Evolutionary conservation across 2,113 vertebrate genomes (phyloP).

Genomic region (Zosterops pallidus): DNA sequence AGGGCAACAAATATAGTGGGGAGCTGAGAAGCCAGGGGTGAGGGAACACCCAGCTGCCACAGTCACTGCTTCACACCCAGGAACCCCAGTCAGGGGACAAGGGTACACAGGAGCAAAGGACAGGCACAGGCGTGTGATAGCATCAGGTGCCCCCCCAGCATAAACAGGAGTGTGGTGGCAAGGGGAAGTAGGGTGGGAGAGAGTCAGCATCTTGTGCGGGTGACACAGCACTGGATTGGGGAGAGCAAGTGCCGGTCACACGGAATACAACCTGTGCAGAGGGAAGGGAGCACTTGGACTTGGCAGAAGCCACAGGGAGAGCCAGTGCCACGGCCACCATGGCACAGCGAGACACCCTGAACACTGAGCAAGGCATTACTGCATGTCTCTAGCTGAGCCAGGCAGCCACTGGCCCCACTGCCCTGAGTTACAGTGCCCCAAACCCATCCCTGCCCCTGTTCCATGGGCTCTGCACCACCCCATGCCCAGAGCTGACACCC

Average conservation of each 20-base stretch:
- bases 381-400: fast-evolving
- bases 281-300: not conserved
- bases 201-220: slow-evolving; percentile 30
- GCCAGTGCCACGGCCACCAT: fast-evolving
- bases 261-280: fast-evolving
- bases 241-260: fast-evolving
- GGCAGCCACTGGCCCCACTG: not conserved
- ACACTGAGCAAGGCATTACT: fast-evolving
- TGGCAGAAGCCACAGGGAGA: too few relatives aligned
- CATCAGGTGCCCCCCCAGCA: fast-evolving
- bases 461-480: not conserved
- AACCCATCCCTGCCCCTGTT: not conserved
- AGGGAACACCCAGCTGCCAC: not conserved
- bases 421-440: fast-evolving
- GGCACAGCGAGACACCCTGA: not conserved
- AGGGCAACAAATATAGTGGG: not conserved
- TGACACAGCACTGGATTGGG: not conserved
- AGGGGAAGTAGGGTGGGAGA: not conserved
- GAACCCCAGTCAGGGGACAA: not conserved
- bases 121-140: fast-evolving
- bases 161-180: not conserved
- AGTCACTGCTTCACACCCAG: not conserved
- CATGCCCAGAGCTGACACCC: not conserved
- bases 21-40: not conserved
- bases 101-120: fast-evolving